Evolutionary conservation across 2,888 invertebrate genomes (phyloP).

Genomic region (Zele albiditarsus): DNA sequence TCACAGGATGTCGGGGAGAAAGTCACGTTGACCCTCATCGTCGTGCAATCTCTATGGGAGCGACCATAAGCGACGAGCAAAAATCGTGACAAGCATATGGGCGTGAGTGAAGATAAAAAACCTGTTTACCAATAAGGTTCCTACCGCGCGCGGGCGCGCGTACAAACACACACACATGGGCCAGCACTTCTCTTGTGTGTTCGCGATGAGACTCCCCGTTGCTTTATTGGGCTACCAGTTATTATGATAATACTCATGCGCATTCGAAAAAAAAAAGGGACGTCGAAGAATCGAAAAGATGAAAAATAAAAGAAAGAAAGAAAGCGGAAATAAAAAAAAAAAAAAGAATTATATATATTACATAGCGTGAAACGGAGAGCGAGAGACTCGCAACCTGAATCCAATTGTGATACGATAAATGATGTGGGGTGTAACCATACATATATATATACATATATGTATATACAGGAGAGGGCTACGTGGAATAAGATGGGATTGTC

Average conservation of each 20-base stretch:
- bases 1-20: slow-evolving; percentile 4
- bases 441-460: background rate
- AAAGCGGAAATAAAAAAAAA: background rate
- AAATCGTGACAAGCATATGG: slow-evolving; percentile 59
- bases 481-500: slow-evolving; percentile 32
- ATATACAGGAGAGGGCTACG: background rate
- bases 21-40: slow-evolving; percentile 5
- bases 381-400: slow-evolving; percentile 20
- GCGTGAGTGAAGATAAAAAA: slow-evolving; percentile 58
- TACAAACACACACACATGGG: background rate
- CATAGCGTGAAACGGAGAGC: background rate
- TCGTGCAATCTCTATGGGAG: slow-evolving; percentile 30
- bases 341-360: slow-evolving; percentile 9
- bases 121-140: slow-evolving; percentile 52
- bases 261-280: slow-evolving; percentile 16
- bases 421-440: slow-evolving; percentile 10
- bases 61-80: slow-evolving; percentile 46
- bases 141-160: background rate
- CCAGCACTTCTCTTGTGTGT: slow-evolving; percentile 18
- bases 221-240: slow-evolving; percentile 60
- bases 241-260: slow-evolving; percentile 56
- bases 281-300: slow-evolving; percentile 1
- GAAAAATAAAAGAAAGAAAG: slow-evolving; percentile 4
- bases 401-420: slow-evolving; percentile 32
- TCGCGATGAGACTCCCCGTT: slow-evolving; percentile 52